Evolutionary conservation across 2,113 vertebrate genomes (phyloP).

Genomic region (Melanocharis versteri): DNA sequence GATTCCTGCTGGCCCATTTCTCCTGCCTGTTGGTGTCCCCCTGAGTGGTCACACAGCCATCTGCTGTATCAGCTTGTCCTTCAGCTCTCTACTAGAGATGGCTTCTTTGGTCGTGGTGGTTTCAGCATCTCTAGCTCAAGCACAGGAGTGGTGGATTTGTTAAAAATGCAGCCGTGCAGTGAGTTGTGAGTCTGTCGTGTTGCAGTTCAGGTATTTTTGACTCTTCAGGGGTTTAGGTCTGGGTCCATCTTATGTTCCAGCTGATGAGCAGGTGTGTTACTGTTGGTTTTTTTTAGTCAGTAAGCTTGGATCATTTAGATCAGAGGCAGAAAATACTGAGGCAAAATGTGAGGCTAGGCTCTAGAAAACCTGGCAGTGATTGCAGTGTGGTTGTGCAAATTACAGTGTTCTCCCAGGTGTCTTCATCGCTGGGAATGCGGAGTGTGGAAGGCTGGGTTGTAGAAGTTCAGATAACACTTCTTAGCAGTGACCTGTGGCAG

Average conservation of each 20-base stretch:
- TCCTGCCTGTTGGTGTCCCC: not conserved
- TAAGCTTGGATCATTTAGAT: not conserved
- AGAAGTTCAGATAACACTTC: not conserved
- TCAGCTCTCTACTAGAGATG: not conserved
- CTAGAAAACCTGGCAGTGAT: not conserved
- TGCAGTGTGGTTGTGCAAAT: not conserved
- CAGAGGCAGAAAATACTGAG: not conserved
- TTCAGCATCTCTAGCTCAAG: not conserved
- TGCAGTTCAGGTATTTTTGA: not conserved
- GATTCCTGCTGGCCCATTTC: not conserved
- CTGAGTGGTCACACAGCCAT: not conserved
- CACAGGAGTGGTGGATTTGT: not conserved
- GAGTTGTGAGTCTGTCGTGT: rapidly evolving
- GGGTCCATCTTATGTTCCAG: not conserved
- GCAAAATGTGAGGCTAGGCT: not conserved
- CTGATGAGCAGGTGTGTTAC: not conserved
- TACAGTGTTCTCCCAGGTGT: not conserved
- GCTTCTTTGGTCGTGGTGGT: not conserved
- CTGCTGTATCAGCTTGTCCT: not conserved
- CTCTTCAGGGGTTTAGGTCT: not conserved
- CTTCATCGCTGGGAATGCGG: not conserved
- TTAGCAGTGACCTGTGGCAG: not conserved
- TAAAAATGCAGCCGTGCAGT: not conserved
- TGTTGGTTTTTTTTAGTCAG: not conserved
- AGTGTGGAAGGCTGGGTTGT: not conserved